Base-by-base conservation (phyloP, 2,113 vertebrate genomes). In the Macquaria ambigua region DNA sequence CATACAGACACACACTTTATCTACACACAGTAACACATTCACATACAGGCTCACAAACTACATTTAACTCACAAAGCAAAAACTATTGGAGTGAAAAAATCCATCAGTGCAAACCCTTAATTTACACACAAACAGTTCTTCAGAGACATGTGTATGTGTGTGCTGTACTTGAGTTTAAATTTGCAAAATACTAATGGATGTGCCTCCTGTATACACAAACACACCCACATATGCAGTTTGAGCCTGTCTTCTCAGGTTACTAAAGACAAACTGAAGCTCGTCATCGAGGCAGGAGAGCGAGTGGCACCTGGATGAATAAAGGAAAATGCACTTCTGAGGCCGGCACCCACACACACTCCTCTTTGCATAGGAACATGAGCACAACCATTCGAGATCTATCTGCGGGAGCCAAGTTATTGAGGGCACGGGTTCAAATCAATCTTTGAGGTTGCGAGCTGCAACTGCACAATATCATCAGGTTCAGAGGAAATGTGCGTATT, bases 381-480 rank as follows among this genome's bases (percentile, higher is more conserved):
- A 41, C 66, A 80, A 55, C 50, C 68, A 61, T 62, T 28, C 15
- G n/a, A 69, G 64, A 69, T 75, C 52, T 21, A 31, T 73, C 41
- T 72, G 59, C 21, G 23, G 23, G 77, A 48, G 52, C 31, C 46
- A 53, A 76, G 61, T 83, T 83, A 87, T 77, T 59, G 79, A 79
- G 85, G 79, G 43, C 82, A 69, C 3, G 0, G 75, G 87, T 77
- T 90, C 66, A 83, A 67, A 58, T 68, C 72, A 50, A 53, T 77
- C 79, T 73, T 39, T 72, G 39, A 59, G 55, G 16, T 63, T 50
- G 48, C 34, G 2, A 72, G 79, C 25, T 82, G 70, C 70, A 46
- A 61, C 55, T 68, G 75, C 56, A 70, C 31, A 43, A 46, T 34
- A 74, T 70, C 59, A 37, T 81, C 81, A 56, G 52, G 21, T 77